A percentile compares a stretch with the other conserved stretches of the same genome.
Conservation (phyloP, 2,797 vertebrate species). For the Varecia variegata region DNA sequence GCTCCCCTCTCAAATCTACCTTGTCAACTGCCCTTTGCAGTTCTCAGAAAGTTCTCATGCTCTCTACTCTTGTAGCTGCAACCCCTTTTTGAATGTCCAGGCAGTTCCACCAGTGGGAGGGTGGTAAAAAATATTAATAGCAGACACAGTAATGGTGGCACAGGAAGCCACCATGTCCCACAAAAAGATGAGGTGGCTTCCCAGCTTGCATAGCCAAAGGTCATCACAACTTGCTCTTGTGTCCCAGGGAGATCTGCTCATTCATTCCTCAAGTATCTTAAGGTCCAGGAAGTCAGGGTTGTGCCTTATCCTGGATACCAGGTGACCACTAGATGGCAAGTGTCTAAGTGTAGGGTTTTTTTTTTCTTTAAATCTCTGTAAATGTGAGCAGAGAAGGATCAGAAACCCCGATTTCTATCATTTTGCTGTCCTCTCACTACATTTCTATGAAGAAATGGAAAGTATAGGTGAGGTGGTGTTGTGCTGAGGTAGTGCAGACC, state of each 20-base stretch:
- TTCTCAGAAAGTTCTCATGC: not conserved
- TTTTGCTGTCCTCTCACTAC: not conserved
- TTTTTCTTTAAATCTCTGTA: not conserved
- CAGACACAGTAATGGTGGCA: no score
- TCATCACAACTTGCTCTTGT: not conserved
- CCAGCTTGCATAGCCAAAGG: not conserved
- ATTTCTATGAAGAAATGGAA: not conserved
- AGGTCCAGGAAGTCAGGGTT: not conserved
- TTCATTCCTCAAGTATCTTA: not conserved
- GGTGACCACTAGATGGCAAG: not conserved
- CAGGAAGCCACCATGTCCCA: no score
- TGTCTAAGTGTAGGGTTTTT: not conserved
- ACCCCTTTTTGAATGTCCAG: not conserved
- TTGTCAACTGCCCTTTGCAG: not conserved
- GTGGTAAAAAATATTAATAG: no score
- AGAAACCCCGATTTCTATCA: not conserved
- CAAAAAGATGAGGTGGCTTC: not conserved
- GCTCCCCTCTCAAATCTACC: not conserved
- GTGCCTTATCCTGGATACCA: not conserved
- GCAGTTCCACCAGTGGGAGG: not conserved
- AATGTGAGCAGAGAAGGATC: not conserved
- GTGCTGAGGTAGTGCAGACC: not conserved
- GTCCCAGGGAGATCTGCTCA: not conserved
- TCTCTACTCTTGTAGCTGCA: no score
- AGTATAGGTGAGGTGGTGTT: not conserved